Evolutionary conservation across 2,888 invertebrate species (phyloP).

Genomic region (Drosophila diplacantha): DNA sequence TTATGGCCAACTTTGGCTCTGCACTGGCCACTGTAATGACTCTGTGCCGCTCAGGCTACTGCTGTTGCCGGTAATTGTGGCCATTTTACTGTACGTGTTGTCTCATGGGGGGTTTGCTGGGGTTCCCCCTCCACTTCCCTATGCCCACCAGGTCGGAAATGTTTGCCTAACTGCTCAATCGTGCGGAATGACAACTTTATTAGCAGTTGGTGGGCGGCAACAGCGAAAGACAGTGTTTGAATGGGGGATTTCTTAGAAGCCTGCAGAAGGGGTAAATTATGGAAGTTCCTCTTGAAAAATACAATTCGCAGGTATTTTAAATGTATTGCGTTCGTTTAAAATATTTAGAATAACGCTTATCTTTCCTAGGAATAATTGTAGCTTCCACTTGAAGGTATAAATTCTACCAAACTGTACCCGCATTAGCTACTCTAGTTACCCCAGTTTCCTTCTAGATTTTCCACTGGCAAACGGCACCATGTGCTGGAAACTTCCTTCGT

Average conservation of each 20-base stretch:
- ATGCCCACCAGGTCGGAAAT: conserved; percentile 34
- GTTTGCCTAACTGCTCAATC: conserved; percentile 64
- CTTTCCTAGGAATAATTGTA: background rate
- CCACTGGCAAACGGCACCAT: conserved; percentile 12
- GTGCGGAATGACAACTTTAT: conserved; percentile 69
- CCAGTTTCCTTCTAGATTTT: conserved; percentile 4
- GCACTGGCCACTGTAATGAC: conserved; percentile 66
- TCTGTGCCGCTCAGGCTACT: conserved; percentile 33
- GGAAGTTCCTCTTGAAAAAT: background rate
- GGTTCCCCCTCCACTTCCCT: background rate
- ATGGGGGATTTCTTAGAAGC: conserved; percentile 9
- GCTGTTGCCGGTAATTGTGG: conserved; percentile 61
- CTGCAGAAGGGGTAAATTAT: background rate
- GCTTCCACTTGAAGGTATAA: background rate
- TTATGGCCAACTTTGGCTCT: conserved; percentile 65
- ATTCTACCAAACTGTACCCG: conserved; percentile 9
- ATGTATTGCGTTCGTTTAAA: too few relatives aligned
- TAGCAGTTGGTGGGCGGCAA: conserved; percentile 48
- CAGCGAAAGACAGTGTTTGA: conserved; percentile 6
- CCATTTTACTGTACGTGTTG: conserved; percentile 50
- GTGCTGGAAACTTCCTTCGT: conserved; percentile 43
- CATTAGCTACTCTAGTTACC: conserved; percentile 24
- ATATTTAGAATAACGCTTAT: too few relatives aligned
- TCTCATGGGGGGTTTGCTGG: conserved; percentile 33
- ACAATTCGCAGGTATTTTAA: too few relatives aligned